Evolutionary conservation across 1,140 invertebrate genomes (phyloP).

Genomic region (Gonioctena quinquepunctata): DNA sequence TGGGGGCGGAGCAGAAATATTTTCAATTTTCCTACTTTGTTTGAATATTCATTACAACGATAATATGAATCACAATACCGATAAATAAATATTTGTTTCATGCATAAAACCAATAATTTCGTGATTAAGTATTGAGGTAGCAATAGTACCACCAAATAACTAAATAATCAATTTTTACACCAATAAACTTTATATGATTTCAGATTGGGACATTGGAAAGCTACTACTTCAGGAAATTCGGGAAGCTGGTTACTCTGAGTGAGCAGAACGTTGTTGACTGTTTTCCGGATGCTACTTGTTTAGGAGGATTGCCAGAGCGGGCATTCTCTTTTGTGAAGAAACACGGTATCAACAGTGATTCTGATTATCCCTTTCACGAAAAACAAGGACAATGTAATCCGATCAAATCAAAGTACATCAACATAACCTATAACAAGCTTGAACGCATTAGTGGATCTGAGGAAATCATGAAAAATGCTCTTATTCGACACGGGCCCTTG

Average conservation of each 20-base stretch:
- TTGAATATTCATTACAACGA: too few relatives aligned
- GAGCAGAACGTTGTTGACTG: constrained; percentile 98
- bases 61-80: too few relatives aligned
- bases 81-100: too few relatives aligned
- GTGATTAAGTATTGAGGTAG: too few relatives aligned
- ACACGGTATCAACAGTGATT: constrained; percentile 89
- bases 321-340: constrained; percentile 89
- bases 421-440: not conserved
- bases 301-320: constrained; percentile 91
- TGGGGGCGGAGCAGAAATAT: too few relatives aligned
- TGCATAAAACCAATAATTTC: too few relatives aligned
- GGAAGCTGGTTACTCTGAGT: constrained; percentile 83
- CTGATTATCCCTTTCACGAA: constrained; percentile 83
- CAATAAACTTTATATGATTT: too few relatives aligned
- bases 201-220: constrained; percentile 92
- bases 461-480: constrained; percentile 69
- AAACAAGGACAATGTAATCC: constrained; percentile 65
- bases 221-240: constrained; percentile 85
- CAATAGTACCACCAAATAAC: too few relatives aligned
- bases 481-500: constrained; percentile 86
- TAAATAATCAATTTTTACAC: too few relatives aligned
- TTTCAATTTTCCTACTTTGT: too few relatives aligned
- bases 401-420: not conserved
- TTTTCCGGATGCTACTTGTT: constrained; percentile 93
- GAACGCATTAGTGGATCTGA: constrained; percentile 65